Evolutionary conservation across 2,797 vertebrate species (phyloP), one percentile per base, ranked within the genome.

Genomic region (Bufotes viridis): DNA sequence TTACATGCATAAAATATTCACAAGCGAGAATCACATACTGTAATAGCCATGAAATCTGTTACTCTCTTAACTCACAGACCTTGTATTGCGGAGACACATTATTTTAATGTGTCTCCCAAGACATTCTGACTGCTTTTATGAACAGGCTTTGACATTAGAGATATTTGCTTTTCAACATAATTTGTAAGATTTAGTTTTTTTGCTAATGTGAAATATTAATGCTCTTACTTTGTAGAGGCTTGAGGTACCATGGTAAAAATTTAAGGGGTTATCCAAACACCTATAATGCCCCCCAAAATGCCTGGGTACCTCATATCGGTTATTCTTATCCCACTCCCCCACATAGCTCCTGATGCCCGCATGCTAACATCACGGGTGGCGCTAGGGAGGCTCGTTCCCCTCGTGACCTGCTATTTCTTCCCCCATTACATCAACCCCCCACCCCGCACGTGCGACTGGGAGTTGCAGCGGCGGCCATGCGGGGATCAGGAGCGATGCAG

Each of bases 11-110:
- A 92, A 91, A 93, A 91, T 87, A 92, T 93, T 91, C 85, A 79
- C 84, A 55, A 88, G 84, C 79, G 76, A 88, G 70, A 89, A 92
- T 91, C 92, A 83, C 83, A 61, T 90, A 87, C 92, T 90, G 93
- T 92, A 92, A 90, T 90, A 91, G 91, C 92, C 91, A 90, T 18
- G 93, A 94, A 93, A 94, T 94, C 94, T 95, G 94, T 91, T 94
- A 89, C 86, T 93, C 92, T 92, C 84, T 90, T 91, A 90, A 67
- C 17, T 91, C 90, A 80, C 17, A 86, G 92, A 90, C 91, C 91
- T 89, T 84, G 80, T 92, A 91, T 49, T 90, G 91, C 91, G 91
- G 86, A 49, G 87, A 90, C 86, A 91, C 90, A 91, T 87, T 90
- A 72, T 91, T 93, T 93, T 90, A 18, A 65, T 65, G 14, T 17